These are phyloP conservation scores for Dendrolimus punctatus DNA, from an alignment of 1,140 invertebrate genomes.

Conservation along the genomic window DNA sequence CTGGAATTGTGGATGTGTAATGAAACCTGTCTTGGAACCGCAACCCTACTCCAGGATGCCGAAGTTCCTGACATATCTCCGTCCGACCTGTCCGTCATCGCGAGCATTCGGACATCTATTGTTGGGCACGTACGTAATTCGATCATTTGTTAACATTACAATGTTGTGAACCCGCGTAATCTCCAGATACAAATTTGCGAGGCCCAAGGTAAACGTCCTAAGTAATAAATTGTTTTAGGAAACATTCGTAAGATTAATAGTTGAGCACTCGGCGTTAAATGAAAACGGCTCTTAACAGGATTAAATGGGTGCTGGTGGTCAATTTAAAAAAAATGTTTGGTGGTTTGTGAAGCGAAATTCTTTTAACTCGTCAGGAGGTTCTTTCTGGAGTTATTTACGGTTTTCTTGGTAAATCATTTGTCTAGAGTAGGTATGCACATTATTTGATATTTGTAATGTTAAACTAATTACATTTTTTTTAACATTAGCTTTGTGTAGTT, in stretches of 20 bases:
- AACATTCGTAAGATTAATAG: conserved; percentile 63
- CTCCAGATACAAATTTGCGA: conserved; percentile 41
- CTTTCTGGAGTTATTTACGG: too few species aligned
- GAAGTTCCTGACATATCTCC: conserved; percentile 7
- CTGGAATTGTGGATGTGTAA: too few species aligned
- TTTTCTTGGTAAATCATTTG: too few species aligned
- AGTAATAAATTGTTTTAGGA: conserved; percentile 63
- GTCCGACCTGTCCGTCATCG: conserved; percentile 12
- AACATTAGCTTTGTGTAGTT: too few species aligned
- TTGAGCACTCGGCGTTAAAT: conserved; percentile 40
- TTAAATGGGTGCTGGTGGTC: conserved; percentile 13
- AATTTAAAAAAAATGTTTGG: too few species aligned
- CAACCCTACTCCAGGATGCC: neutral
- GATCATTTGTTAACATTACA: conserved; percentile 29
- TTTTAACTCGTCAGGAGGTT: too few species aligned
- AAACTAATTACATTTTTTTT: too few species aligned
- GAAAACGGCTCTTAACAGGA: conserved; percentile 42
- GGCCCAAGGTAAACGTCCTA: conserved; percentile 31
- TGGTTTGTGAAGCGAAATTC: too few species aligned
- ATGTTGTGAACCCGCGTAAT: conserved; percentile 35
- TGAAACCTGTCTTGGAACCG: neutral
- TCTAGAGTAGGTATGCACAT: too few species aligned
- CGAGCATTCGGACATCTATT: conserved; percentile 11
- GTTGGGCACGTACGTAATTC: conserved; percentile 17
- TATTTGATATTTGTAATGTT: too few species aligned